Percentiles rank a stretch among this genome's conserved stretches.
phyloP scores from a whole-genome alignment of 2,888 invertebrate species.

The Melitaea athalia region DNA sequence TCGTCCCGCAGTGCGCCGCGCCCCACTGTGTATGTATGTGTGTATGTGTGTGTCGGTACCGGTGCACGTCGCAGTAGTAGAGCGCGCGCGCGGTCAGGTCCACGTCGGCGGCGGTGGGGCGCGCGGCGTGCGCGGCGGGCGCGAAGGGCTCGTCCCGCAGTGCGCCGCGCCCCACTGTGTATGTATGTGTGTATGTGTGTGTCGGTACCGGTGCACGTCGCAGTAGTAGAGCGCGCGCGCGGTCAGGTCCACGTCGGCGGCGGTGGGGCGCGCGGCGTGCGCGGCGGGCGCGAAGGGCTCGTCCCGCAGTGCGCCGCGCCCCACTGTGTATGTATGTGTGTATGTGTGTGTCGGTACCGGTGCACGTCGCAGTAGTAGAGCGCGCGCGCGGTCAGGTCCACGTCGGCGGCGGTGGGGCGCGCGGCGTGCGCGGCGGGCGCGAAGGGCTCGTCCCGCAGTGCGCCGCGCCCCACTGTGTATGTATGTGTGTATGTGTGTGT shows the following conservation, averaged over 20 bases:
- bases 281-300: conserved; percentile 88
- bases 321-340: no score
- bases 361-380: conserved; percentile 42
- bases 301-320: conserved; percentile 81
- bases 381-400: conserved; percentile 37
- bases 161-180: conserved; percentile 68
- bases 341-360: conserved; percentile 19
- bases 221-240: conserved; percentile 40
- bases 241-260: conserved; percentile 37
- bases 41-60: conserved; percentile 13
- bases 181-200: no score
- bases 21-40: no score
- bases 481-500: background rate
- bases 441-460: conserved; percentile 85
- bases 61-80: conserved; percentile 42
- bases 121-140: conserved; percentile 81
- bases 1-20: conserved; percentile 83
- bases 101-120: conserved; percentile 52
- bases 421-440: conserved; percentile 83
- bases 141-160: conserved; percentile 86
- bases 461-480: conserved; percentile 72
- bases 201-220: conserved; percentile 39
- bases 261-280: conserved; percentile 54
- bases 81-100: conserved; percentile 38
- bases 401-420: conserved; percentile 54